Conservation (phyloP, 2,113 vertebrate species). For the Pteropus alecto region DNA sequence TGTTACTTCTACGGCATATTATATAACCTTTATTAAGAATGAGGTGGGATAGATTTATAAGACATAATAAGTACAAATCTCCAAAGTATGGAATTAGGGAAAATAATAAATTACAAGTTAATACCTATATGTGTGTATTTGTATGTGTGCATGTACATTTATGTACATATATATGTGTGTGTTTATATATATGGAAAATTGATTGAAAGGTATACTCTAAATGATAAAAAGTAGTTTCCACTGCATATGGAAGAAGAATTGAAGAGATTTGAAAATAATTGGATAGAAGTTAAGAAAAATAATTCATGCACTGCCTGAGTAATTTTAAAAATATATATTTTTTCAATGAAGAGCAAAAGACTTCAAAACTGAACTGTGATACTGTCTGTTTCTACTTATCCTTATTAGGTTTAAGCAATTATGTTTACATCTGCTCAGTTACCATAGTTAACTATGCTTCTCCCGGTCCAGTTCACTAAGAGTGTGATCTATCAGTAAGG, state of each 20-base stretch:
- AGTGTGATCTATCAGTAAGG: neutral
- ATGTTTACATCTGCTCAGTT: neutral
- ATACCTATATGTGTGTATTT: neutral
- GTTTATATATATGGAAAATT: neutral
- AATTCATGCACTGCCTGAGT: neutral
- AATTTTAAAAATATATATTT: neutral
- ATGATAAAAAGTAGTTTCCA: neutral
- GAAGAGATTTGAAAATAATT: neutral
- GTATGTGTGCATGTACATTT: neutral
- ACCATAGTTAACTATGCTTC: neutral
- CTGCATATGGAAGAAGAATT: neutral
- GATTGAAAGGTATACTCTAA: neutral
- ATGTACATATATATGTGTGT: neutral
- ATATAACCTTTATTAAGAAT: neutral
- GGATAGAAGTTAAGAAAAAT: neutral
- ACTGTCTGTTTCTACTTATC: neutral
- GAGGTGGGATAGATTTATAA: neutral
- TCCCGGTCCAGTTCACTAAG: fast-evolving
- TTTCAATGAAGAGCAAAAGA: neutral
- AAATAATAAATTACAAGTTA: neutral
- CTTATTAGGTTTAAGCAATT: neutral
- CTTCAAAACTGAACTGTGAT: neutral
- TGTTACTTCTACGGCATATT: neutral
- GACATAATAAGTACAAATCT: neutral
- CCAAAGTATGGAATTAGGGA: neutral